phyloP scores from a whole-genome alignment of 2,888 invertebrate genomes.

The Yponomeuta cagnagella region DNA sequence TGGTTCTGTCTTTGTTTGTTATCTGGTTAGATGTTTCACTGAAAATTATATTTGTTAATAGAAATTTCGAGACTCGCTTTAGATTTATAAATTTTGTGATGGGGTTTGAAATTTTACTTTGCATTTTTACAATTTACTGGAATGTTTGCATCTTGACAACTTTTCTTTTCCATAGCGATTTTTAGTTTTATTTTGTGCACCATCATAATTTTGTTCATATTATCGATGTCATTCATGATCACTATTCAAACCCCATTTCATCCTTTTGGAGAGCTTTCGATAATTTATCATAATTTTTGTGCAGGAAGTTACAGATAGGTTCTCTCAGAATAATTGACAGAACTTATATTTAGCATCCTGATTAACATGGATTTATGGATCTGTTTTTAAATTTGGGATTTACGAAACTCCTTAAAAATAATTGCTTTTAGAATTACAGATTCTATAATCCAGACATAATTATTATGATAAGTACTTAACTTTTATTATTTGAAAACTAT shows the following conservation, averaged over 20 bases:
- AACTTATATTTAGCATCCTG: too few relatives aligned
- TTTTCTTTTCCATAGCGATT: constrained; percentile 55
- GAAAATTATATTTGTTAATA: constrained; percentile 22
- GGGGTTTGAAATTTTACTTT: constrained; percentile 73
- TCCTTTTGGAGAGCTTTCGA: constrained; percentile 65
- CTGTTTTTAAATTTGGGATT: too few relatives aligned
- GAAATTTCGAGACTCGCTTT: constrained; percentile 45
- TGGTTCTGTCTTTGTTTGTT: constrained; percentile 30
- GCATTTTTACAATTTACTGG: constrained; percentile 49
- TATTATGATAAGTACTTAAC: neutral
- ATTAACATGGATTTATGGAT: too few relatives aligned
- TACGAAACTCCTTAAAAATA: too few relatives aligned
- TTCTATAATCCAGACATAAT: constrained; percentile 18
- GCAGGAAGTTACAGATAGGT: neutral
- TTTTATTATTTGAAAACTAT: neutral
- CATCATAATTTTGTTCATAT: constrained; percentile 35
- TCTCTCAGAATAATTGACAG: too few relatives aligned
- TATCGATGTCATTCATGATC: constrained; percentile 34
- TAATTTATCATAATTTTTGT: constrained; percentile 23
- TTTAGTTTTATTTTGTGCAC: constrained; percentile 42
- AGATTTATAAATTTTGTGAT: constrained; percentile 59
- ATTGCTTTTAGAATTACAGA: constrained; percentile 21
- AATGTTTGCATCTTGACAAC: constrained; percentile 76
- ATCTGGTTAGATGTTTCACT: neutral
- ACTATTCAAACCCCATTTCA: constrained; percentile 74